phyloP scores from a whole-genome alignment of 2,797 vertebrate genomes.

The Pipistrellus pipistrellus region DNA sequence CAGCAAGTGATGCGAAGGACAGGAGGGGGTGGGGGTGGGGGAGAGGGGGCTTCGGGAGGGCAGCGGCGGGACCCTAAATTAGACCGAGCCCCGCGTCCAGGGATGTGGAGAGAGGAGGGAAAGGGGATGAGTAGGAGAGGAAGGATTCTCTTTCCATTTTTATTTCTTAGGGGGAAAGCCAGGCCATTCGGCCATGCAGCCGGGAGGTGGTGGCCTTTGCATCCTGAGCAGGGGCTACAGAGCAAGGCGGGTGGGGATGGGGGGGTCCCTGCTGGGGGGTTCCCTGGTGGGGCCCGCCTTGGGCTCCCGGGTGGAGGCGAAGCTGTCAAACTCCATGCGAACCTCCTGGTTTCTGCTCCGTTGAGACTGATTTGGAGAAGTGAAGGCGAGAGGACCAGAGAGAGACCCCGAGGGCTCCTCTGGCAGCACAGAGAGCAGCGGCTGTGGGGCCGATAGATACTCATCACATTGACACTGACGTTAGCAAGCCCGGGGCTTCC shows the following conservation, averaged over 20 bases:
- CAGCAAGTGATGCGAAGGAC: background rate
- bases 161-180: background rate
- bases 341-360: background rate
- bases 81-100: background rate
- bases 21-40: background rate
- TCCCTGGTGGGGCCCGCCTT: background rate
- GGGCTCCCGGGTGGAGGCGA: background rate
- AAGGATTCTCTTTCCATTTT: background rate
- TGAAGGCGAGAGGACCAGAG: background rate
- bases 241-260: background rate
- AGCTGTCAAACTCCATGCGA: background rate
- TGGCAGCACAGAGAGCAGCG: background rate
- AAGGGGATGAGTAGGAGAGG: background rate
- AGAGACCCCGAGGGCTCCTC: background rate
- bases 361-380: background rate
- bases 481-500: background rate
- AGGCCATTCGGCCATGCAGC: background rate
- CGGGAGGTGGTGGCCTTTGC: background rate
- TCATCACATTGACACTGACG: background rate
- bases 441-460: background rate
- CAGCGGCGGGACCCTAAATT: background rate
- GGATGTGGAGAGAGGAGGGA: background rate
- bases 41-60: background rate
- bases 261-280: background rate
- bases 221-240: background rate